Percentiles rank a stretch among this genome's conserved stretches.
These are phyloP conservation scores for Cassiopea andromeda DNA, from an alignment of 30 jellyfish, hydroid and myxozoan genomes.

Conservation along the genomic window DNA sequence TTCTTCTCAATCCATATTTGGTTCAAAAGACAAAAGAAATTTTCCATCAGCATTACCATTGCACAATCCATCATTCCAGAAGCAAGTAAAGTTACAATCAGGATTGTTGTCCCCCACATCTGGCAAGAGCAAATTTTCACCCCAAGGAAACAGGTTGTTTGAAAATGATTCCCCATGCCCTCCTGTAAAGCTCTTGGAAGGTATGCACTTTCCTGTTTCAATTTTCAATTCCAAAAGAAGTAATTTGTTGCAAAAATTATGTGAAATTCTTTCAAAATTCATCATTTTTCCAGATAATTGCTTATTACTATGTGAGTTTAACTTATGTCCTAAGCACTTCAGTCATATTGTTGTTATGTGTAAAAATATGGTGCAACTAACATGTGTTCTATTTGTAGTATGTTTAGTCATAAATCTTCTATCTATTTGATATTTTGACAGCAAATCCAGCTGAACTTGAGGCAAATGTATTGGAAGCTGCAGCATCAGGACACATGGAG, in stretches of 20 bases:
- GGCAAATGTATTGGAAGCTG: constrained; percentile 71
- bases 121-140: constrained; percentile 28
- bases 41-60: constrained; percentile 47
- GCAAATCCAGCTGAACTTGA: constrained; percentile 84
- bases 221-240: too few relatives aligned
- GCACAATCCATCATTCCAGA: constrained; percentile 45
- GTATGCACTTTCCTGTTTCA: background rate
- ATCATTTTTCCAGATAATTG: too few relatives aligned
- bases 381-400: background rate
- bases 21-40: constrained; percentile 56
- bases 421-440: background rate
- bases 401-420: background rate
- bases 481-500: constrained; percentile 60
- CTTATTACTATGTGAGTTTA: too few relatives aligned
- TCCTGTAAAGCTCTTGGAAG: constrained; percentile 58
- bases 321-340: too few relatives aligned
- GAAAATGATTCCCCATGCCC: constrained; percentile 74
- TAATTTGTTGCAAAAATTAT: background rate
- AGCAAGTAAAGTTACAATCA: constrained; percentile 62
- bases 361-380: too few relatives aligned
- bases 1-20: constrained; percentile 38
- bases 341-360: too few relatives aligned
- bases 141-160: constrained; percentile 44
- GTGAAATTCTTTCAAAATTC: background rate
- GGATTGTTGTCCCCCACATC: constrained; percentile 70